Base-by-base conservation (phyloP, 2,888 invertebrate species). In the Caradrina clavipalpis region DNA sequence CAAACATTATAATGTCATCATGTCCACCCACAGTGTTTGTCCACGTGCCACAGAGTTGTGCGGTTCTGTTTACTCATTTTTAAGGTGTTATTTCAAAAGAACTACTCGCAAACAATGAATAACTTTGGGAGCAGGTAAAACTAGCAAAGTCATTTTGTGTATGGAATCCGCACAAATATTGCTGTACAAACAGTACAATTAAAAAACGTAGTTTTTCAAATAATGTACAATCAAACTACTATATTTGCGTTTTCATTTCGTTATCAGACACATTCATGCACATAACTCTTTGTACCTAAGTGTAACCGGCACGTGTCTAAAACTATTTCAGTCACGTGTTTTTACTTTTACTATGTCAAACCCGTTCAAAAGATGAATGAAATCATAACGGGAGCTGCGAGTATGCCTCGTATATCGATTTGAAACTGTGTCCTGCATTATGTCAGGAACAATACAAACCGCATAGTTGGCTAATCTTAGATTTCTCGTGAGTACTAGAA, bases 401-500 rank as follows among this genome's bases (percentile, higher is more conserved):
- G 70, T 57, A 57, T 54, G 49, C 42, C 42, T 22, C 47, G 61
- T 66, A 22, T 75, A 73, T 74, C 59, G 75, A 74, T 76, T 79
- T 51, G 35, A 59, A 75, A 73, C 56, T 56, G 63, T 73, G 68
- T 74, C 63, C 47, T 62, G 54, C 64, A 65, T 69, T 71, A 70
- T 75, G 55, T 60, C 31, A 56, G 63, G 60, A 82, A 69, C 66
- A 78, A 69, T 67, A 67, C 64, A 65, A 67, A 65, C 63, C 61
- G 55, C 63, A 62, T 54, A 57, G 56, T 17, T 42, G 51, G 60
- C 63, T 78, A 71, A 72, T 72, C 72, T 79, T 69, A 72, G 76
- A 80, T 79, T 80, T 82, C 59, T 72, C 62, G 60, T 57, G 61
- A 68, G 59, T 72, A 70, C 69, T 78, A 66, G 62, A 31, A 76